Percentiles rank a stretch among this genome's conserved stretches.
Conservation (phyloP, 1,140 invertebrate species). For the Lasioglossum albipes region DNA sequence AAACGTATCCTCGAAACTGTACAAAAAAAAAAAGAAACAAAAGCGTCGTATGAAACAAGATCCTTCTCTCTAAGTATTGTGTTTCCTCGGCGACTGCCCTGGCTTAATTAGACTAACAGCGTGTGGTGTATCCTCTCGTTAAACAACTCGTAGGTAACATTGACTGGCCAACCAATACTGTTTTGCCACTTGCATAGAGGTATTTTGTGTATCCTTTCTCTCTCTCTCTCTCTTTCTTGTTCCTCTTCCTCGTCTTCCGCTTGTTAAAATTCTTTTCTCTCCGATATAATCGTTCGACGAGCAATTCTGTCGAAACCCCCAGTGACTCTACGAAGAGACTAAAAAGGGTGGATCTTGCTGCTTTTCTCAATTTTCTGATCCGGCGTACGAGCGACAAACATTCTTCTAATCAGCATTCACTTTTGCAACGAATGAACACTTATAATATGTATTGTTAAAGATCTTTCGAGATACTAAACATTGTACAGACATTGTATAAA, state of each 20-base stretch:
- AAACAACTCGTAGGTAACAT: constrained; percentile 72
- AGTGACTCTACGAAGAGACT: constrained; percentile 8
- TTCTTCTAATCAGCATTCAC: background rate
- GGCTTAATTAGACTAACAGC: constrained; percentile 38
- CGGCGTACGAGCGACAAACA: background rate
- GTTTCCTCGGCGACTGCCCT: constrained; percentile 37
- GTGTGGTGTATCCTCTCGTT: constrained; percentile 15
- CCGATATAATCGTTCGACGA: constrained; percentile 6
- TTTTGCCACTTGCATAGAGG: constrained; percentile 48
- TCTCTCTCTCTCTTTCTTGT: too few relatives aligned
- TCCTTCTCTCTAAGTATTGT: constrained; percentile 39
- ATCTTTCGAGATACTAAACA: constrained; percentile 37
- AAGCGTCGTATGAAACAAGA: constrained; percentile 53
- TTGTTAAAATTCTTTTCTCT: too few relatives aligned
- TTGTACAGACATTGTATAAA: constrained; percentile 41
- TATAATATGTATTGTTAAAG: constrained; percentile 19
- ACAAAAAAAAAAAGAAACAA: constrained; percentile 58
- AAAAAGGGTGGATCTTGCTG: background rate
- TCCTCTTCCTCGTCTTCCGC: too few relatives aligned
- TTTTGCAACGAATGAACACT: background rate
- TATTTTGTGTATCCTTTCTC: background rate
- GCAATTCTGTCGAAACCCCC: constrained; percentile 13
- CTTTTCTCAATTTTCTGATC: background rate
- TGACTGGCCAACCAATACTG: constrained; percentile 65
- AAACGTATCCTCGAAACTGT: constrained; percentile 52